Base-by-base conservation (phyloP, 2,888 invertebrate genomes). In the Campoplex capitator region DNA sequence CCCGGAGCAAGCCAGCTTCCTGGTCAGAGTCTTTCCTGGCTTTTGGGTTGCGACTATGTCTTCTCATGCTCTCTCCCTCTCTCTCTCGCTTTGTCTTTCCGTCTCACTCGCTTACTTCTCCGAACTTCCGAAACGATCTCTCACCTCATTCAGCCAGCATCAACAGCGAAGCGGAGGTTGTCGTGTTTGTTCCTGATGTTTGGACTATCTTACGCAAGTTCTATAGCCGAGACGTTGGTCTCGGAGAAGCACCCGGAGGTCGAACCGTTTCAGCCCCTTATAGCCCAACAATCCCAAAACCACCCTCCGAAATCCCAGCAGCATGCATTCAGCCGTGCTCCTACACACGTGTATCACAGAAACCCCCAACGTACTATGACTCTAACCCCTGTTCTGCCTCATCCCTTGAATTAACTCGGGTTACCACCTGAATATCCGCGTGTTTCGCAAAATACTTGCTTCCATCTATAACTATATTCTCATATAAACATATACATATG, bases 1-100 rank as follows among this genome's bases (percentile, higher is more conserved):
- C 90, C 92, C 88, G 90, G 90, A 91, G 92, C 92, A 93, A 92
- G 91, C 91, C 90, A 91, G 91, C 91, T 92, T 91, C 81, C 86
- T 84, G 89, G 85, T 89, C 87, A 88, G 83, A 88, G 74, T 78
- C 70, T 80, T 68, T 67, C 76, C 51, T 76, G 74, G n/a, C 77
- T 73, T 51, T 80, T 48, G 56, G 73, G 28, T 58, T 51, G 18
- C 56, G 32, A 35, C 16, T 48, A 75, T 16, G 7, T 62, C 28
- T 35, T 18, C 56, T 74, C 35, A 58, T 54, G n/a, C 51, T 32
- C 62, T 70, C 58, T 71, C 51, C 18, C 45, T 42, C 62, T 65
- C 42, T 32, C 71, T 70, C 45, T 45, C 45, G 8, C 45, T 45
- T 11, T 45, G 1, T 45, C 45, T 45, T 11, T 45, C 13, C 9